phyloP scores from a whole-genome alignment of 1,140 invertebrate genomes.

The Tachypleus tridentatus region DNA sequence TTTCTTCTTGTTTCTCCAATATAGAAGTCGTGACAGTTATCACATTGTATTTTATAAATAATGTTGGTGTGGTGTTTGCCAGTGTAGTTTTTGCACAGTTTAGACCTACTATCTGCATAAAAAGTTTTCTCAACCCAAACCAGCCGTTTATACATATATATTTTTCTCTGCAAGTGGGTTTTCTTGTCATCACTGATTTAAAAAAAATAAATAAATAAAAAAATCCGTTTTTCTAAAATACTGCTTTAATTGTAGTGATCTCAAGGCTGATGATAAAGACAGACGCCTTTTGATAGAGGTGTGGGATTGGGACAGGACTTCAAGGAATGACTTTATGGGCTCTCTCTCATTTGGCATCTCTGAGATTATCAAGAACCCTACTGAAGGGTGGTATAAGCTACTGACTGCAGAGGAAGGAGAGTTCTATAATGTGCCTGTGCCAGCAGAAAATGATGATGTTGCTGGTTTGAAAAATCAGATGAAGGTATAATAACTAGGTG shows the following conservation, averaged over 20 bases:
- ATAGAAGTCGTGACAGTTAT: too few species aligned
- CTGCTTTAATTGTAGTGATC: slow-evolving; percentile 50
- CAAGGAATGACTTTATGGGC: slow-evolving; percentile 98
- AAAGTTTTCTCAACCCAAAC: too few species aligned
- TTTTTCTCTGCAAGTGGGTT: too few species aligned
- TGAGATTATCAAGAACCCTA: slow-evolving; percentile 82
- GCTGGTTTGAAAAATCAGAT: slow-evolving; percentile 73
- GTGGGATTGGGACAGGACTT: slow-evolving; percentile 99
- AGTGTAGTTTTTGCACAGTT: too few species aligned
- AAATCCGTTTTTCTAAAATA: not conserved
- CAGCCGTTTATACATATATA: too few species aligned
- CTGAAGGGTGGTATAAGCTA: slow-evolving; percentile 94
- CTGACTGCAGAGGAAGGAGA: slow-evolving; percentile 96
- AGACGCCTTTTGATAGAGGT: slow-evolving; percentile 87
- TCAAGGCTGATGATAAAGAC: slow-evolving; percentile 91
- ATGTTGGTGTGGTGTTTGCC: too few species aligned
- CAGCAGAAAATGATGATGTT: slow-evolving; percentile 80
- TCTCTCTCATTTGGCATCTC: slow-evolving; percentile 96
- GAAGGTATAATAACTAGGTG: slow-evolving; percentile 42
- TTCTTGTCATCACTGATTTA: not conserved
- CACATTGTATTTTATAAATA: too few species aligned
- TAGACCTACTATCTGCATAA: too few species aligned
- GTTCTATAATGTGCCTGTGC: slow-evolving; percentile 95
- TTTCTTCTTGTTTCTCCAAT: too few species aligned
- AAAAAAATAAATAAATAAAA: not conserved